Base-by-base conservation (phyloP, 1,140 invertebrate genomes). In the Ruditapes philippinarum region DNA sequence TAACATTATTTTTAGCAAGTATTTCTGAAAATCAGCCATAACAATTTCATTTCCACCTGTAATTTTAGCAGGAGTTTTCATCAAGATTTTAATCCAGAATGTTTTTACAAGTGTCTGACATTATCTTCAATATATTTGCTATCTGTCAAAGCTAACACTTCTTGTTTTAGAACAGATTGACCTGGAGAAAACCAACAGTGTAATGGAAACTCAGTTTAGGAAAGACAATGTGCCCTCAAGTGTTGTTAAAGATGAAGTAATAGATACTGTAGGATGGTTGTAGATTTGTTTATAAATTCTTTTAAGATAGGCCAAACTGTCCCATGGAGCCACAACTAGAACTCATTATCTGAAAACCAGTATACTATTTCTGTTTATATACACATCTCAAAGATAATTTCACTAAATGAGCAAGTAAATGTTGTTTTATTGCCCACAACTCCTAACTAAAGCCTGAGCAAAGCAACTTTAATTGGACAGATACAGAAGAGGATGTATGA, bases 371-470 rank as follows among this genome's bases (percentile, higher is more conserved):
- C 74, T 54, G 45, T 78, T 78, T 78, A 54, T 78, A 51, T 19
- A 78, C 54, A 78, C 74, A 51, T 28, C 31, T 57, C 54, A 49
- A 36, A 78, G 74, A 78, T 78, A 78, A 78, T 49, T 49, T 33
- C 28, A 54, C n/a, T 36, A 78, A 78, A 54, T 78, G 74, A 78
- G 74, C 74, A 49, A 78, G 74, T 78, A 51, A 78, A 78, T 51
- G 42, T 31, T 78, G 65, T 70, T 70, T 70, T 70, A 70, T 70
- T 70, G n/a, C 65, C 36, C 36, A 40, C 65, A 70, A 70, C 65
- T 70, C 65, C 14, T 38, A 33, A 12, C 36, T 70, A 0, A 4
- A 70, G 65, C 33, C 38, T n/a, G n/a, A 70, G 36, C 65, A 70
- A 17, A 70, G 65, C 65, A 38, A 38, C 65, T 70, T 70, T 70